Evolutionary conservation across 1,140 invertebrate species (phyloP).

Genomic region (Plectus sambesii): DNA sequence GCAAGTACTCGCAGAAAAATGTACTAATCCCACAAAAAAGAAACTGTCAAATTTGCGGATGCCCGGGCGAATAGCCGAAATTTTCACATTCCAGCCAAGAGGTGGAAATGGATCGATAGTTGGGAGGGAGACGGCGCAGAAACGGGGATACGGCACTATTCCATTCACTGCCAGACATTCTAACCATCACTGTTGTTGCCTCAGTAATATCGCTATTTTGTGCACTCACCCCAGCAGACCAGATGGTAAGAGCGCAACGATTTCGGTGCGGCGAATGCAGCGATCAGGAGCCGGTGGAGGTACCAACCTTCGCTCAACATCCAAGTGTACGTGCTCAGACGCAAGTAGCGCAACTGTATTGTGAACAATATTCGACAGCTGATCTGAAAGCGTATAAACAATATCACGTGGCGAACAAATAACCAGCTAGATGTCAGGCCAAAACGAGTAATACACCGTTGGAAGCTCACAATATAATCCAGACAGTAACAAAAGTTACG

Average conservation of each 20-base stretch:
- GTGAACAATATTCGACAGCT: conserved; percentile 41
- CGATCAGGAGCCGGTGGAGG: conserved; percentile 52
- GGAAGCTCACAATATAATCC: too few relatives aligned
- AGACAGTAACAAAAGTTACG: too few relatives aligned
- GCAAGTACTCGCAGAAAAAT: too few relatives aligned
- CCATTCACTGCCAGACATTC: too few relatives aligned
- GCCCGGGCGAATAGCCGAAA: too few relatives aligned
- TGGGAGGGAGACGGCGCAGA: too few relatives aligned
- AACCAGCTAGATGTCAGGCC: background rate
- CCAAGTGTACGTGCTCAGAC: conserved; percentile 41
- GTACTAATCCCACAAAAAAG: too few relatives aligned
- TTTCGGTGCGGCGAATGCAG: conserved; percentile 52
- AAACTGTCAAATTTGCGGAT: conserved; percentile 7
- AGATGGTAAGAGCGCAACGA: conserved; percentile 50
- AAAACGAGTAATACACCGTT: conserved; percentile 6
- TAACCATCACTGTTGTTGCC: conserved; percentile 22
- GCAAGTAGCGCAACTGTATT: conserved; percentile 36
- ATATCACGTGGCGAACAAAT: background rate
- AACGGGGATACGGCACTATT: too few relatives aligned
- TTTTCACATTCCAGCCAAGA: too few relatives aligned
- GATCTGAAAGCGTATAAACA: conserved; percentile 28
- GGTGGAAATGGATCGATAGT: too few relatives aligned
- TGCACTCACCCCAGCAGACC: conserved; percentile 51
- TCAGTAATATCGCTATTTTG: conserved; percentile 1
- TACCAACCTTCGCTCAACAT: conserved; percentile 55